Conservation (phyloP, 2,888 invertebrate species). For the Seira sanloemensis region DNA sequence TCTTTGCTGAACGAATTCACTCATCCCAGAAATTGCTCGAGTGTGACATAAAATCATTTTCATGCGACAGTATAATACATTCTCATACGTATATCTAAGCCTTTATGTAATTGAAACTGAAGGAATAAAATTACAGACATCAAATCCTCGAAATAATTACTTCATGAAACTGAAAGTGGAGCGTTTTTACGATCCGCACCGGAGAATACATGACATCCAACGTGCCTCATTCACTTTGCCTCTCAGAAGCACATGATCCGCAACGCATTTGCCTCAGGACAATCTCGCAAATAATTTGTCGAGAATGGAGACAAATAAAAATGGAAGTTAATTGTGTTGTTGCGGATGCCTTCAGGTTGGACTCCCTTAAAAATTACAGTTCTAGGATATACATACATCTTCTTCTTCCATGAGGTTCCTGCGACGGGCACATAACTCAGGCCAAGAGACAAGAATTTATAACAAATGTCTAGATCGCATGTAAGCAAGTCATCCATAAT, state of each 20-base stretch:
- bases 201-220: conserved; percentile 32
- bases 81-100: not conserved
- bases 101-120: not conserved
- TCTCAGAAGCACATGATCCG: not conserved
- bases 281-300: no score
- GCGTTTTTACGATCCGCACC: no score
- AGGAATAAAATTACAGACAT: not conserved
- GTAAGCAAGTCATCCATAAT: conserved; percentile 19
- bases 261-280: not conserved
- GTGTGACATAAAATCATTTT: not conserved
- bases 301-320: no score
- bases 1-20: conserved; percentile 12
- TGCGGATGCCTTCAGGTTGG: no score
- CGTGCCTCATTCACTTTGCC: conserved; percentile 3
- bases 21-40: conserved; percentile 32
- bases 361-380: no score
- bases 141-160: not conserved
- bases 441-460: not conserved
- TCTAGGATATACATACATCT: no score
- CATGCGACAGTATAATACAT: not conserved
- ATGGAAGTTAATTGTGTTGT: no score
- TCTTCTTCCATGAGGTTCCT: no score
- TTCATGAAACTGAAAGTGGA: no score
- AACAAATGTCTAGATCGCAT: not conserved
- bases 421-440: no score